A percentile compares a stretch with the other conserved stretches of the same genome.
These are phyloP conservation scores for Germaria angustata DNA, from an alignment of 2,888 invertebrate genomes.

Conservation along the genomic window DNA sequence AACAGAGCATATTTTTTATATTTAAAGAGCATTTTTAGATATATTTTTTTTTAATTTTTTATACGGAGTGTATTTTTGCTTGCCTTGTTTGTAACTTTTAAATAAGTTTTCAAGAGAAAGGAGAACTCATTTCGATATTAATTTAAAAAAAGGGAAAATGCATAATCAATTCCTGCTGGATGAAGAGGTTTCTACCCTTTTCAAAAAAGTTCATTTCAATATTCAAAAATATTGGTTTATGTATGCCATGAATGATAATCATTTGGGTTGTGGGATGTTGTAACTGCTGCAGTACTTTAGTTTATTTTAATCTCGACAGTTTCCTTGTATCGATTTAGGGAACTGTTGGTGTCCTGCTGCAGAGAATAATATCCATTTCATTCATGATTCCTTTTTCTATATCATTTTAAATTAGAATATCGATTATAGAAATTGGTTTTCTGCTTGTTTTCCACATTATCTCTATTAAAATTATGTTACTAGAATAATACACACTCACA, in stretches of 20 bases:
- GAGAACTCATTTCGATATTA: too few relatives aligned
- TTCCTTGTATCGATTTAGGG: not conserved
- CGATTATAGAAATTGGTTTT: slow-evolving; percentile 6
- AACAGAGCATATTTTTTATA: too few relatives aligned
- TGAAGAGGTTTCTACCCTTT: not conserved
- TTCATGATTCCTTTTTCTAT: not conserved
- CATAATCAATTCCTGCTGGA: too few relatives aligned
- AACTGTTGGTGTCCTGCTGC: not conserved
- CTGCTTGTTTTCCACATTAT: not conserved
- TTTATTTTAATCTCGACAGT: not conserved
- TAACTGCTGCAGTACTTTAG: not conserved
- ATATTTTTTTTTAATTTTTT: too few relatives aligned
- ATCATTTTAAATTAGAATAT: slow-evolving; percentile 7
- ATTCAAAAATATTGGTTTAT: not conserved
- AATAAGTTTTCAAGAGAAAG: too few relatives aligned
- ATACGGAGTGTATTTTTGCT: too few relatives aligned
- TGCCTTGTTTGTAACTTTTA: too few relatives aligned
- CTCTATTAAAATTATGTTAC: not conserved
- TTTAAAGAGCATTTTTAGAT: too few relatives aligned
- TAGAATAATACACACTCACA: not conserved
- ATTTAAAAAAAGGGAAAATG: too few relatives aligned
- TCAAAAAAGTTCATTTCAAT: not conserved
- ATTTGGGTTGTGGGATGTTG: not conserved
- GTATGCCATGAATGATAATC: not conserved
- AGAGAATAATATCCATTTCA: not conserved